Conservation (phyloP, 2,888 invertebrate species). For the Elysia crispata region DNA sequence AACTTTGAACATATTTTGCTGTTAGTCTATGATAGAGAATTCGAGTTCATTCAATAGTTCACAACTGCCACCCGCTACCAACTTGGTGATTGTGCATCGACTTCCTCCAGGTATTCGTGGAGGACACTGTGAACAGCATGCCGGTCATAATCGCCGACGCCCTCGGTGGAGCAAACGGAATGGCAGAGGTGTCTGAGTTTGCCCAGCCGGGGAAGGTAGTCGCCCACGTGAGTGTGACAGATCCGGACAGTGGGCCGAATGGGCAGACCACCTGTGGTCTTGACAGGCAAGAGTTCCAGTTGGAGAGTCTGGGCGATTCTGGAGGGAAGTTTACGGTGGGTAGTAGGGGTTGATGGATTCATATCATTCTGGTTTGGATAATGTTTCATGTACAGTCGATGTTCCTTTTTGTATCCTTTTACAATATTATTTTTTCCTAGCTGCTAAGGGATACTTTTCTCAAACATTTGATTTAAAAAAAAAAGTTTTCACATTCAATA, state of each 20-base stretch:
- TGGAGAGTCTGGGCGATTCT: conserved; percentile 37
- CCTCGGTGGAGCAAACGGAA: conserved; percentile 34
- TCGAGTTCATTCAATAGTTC: too few species aligned
- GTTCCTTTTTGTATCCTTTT: too few species aligned
- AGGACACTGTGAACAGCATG: conserved; percentile 52
- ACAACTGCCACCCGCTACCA: too few species aligned
- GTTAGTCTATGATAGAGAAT: too few species aligned
- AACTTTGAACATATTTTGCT: too few species aligned
- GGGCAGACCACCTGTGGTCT: conserved; percentile 52
- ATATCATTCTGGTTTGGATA: neutral
- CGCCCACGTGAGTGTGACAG: conserved; percentile 92
- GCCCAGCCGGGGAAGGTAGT: conserved; percentile 94
- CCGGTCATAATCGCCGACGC: conserved; percentile 51
- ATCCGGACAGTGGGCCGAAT: conserved; percentile 67
- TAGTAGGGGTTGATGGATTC: too few species aligned
- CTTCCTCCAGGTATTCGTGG: conserved; percentile 40
- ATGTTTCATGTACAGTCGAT: too few species aligned
- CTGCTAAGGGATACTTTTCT: too few species aligned
- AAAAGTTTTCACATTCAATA: too few species aligned
- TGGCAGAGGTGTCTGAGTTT: conserved; percentile 77
- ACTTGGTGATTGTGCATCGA: too few species aligned
- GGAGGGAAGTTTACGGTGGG: conserved; percentile 49
- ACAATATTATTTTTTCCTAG: too few species aligned
- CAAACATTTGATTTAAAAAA: too few species aligned
- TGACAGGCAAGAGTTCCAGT: conserved; percentile 43